Evolutionary conservation across 2,113 vertebrate species (phyloP).

Genomic region (Heterotis niloticus): DNA sequence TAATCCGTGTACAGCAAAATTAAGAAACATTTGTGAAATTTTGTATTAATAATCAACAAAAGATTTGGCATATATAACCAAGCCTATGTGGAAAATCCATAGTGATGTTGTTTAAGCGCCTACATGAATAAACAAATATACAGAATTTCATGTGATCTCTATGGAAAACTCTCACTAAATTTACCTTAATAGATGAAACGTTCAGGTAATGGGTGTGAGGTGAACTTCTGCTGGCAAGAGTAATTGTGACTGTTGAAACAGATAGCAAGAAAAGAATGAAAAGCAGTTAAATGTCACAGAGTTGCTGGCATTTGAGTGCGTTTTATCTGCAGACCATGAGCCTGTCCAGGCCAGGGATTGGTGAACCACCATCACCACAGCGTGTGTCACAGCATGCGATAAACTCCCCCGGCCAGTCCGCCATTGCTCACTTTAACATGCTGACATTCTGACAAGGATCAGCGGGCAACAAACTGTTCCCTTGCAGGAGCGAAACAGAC

Average conservation of each 20-base stretch:
- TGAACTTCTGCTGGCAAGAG: slow-evolving; percentile 53
- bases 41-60: too few relatives aligned
- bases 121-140: too few relatives aligned
- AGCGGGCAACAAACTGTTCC: slow-evolving; percentile 25
- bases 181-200: too few relatives aligned
- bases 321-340: slow-evolving; percentile 61
- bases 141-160: too few relatives aligned
- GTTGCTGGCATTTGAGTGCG: slow-evolving; percentile 63
- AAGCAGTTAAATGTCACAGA: slow-evolving; percentile 63
- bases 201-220: slow-evolving; percentile 40
- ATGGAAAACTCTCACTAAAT: too few relatives aligned
- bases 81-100: too few relatives aligned
- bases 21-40: too few relatives aligned
- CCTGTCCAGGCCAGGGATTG: slow-evolving; percentile 46
- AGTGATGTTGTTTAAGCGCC: too few relatives aligned
- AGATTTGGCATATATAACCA: too few relatives aligned
- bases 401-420: slow-evolving; percentile 42
- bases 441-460: slow-evolving; percentile 57
- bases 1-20: too few relatives aligned
- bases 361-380: slow-evolving; percentile 35
- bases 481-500: slow-evolving; percentile 42
- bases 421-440: slow-evolving; percentile 48
- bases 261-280: slow-evolving; percentile 54
- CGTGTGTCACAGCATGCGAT: slow-evolving; percentile 43
- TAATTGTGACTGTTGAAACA: slow-evolving; percentile 50